A percentile compares a stretch with the other conserved stretches of the same genome.
Conservation (phyloP, 2,113 vertebrate species). For the Ammodytes marinus region DNA sequence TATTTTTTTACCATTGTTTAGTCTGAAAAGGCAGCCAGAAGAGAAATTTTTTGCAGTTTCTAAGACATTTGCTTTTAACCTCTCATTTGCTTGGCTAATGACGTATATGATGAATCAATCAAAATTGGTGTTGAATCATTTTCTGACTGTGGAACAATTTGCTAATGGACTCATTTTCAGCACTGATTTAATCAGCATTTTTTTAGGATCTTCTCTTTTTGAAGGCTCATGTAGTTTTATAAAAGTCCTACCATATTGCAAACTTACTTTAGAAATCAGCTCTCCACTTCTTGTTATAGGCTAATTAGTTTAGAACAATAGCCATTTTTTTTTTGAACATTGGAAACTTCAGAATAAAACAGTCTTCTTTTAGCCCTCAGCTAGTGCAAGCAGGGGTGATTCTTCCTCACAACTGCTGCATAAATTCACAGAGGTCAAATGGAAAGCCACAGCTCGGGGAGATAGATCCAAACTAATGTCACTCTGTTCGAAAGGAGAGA, state of each 20-base stretch:
- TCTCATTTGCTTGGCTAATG: neutral
- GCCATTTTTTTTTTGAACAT: neutral
- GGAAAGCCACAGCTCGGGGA: constrained; percentile 32
- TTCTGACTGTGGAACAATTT: neutral
- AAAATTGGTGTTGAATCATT: neutral
- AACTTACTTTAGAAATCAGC: constrained; percentile 1
- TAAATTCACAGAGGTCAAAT: constrained; percentile 44
- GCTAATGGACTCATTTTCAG: neutral
- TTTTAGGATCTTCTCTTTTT: neutral
- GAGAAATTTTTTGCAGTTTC: neutral
- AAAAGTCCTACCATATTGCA: neutral
- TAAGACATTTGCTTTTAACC: neutral
- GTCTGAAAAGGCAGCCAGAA: neutral
- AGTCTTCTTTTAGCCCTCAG: neutral
- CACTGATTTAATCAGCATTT: neutral
- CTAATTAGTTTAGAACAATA: constrained; percentile 7
- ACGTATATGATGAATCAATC: neutral
- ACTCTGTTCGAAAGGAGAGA: neutral
- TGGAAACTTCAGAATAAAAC: neutral
- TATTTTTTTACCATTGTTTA: too few relatives aligned
- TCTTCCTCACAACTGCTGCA: constrained; percentile 24
- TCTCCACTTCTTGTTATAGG: neutral
- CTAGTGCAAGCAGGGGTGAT: neutral
- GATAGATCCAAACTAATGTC: constrained; percentile 53
- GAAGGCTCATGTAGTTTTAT: neutral